Conservation (phyloP, 2,888 invertebrate species). For the Serripes groenlandicus region DNA sequence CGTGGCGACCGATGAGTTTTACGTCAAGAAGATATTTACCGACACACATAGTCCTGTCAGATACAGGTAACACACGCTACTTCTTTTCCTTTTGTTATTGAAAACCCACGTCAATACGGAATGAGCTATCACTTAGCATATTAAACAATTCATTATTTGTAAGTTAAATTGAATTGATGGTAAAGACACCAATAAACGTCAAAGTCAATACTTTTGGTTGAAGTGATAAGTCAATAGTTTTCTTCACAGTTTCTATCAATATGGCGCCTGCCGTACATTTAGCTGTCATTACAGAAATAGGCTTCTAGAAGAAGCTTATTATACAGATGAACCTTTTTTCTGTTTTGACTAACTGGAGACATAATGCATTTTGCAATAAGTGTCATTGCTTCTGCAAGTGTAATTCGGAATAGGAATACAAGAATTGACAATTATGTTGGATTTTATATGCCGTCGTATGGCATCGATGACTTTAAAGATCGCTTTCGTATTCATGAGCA, state of each 20-base stretch:
- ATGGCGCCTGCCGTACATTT: no score
- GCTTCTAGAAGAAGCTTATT: no score
- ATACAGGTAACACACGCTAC: slow-evolving; percentile 69
- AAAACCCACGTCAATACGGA: neutral
- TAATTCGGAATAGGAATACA: no score
- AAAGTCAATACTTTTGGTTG: neutral
- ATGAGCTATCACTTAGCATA: neutral
- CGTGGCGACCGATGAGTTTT: slow-evolving; percentile 64
- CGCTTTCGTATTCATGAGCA: no score
- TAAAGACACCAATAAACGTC: neutral
- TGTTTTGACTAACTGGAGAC: no score
- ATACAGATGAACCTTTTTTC: no score
- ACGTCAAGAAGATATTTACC: slow-evolving; percentile 68
- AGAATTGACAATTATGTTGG: no score
- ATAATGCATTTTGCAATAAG: no score
- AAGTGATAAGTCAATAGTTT: neutral
- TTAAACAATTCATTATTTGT: neutral
- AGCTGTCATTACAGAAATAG: no score
- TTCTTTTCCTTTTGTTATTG: neutral
- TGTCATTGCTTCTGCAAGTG: no score
- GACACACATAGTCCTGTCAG: slow-evolving; percentile 75
- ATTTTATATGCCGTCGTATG: no score
- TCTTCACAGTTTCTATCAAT: neutral
- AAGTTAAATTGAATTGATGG: neutral
- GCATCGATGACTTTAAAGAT: no score